Conservation (phyloP, 2,113 vertebrate genomes). For the Cacatua alba region DNA sequence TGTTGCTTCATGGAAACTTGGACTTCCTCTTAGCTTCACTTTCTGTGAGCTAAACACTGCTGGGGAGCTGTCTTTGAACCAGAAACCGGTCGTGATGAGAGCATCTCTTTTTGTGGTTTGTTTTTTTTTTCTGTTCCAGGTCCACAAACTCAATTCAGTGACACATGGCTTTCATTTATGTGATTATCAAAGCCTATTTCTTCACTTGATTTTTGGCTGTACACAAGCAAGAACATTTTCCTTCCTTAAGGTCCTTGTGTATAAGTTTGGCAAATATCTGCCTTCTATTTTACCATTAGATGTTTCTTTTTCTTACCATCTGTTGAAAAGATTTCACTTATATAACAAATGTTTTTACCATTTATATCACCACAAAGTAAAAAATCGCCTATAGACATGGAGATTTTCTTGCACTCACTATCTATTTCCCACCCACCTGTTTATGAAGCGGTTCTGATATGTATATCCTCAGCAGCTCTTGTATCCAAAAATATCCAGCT, state of each 20-base stretch:
- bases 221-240: background rate
- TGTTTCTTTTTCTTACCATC: background rate
- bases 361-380: slow-evolving; percentile 13
- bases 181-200: slow-evolving; percentile 38
- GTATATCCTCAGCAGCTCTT: background rate
- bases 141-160: background rate
- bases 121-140: background rate
- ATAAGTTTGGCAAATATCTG: background rate
- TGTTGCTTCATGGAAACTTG: slow-evolving; percentile 58
- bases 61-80: slow-evolving; percentile 42
- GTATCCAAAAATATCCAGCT: slow-evolving; percentile 9
- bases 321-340: slow-evolving; percentile 4
- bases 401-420: background rate
- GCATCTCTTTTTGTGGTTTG: slow-evolving; percentile 19
- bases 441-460: background rate
- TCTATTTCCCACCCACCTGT: slow-evolving; percentile 29
- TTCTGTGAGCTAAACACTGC: slow-evolving; percentile 11
- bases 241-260: background rate
- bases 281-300: background rate
- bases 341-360: slow-evolving; percentile 8
- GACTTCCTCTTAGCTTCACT: slow-evolving; percentile 54
- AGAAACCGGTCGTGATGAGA: slow-evolving; percentile 20
- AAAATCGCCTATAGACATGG: background rate
- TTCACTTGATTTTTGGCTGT: background rate
- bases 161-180: slow-evolving; percentile 38